Evolutionary conservation across 2,888 invertebrate genomes (phyloP).

Genomic region (Empis stercorea): DNA sequence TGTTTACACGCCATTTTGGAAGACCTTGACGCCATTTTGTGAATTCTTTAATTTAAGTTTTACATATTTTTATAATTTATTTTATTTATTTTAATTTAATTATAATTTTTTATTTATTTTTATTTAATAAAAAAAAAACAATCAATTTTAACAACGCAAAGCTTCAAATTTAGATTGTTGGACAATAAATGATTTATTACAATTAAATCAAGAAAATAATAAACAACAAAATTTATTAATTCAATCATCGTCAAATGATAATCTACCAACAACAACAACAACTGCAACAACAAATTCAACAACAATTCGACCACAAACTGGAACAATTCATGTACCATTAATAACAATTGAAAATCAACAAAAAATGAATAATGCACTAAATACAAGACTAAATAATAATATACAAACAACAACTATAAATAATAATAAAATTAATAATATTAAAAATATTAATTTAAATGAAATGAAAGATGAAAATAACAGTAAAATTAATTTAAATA

Average conservation of each 20-base stretch:
- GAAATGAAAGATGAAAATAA: conserved; percentile 2
- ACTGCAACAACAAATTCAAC: conserved; percentile 21
- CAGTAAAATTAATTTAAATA: conserved; percentile 12
- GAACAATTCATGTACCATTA: conserved; percentile 17
- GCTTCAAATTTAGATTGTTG: conserved; percentile 32
- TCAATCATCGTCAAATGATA: conserved; percentile 17
- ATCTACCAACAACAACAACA: conserved; percentile 17
- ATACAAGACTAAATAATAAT: conserved; percentile 19
- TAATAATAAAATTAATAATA: conserved; percentile 15
- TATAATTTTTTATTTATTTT: conserved; percentile 2
- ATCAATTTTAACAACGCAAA: conserved; percentile 8
- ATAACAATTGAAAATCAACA: conserved; percentile 30
- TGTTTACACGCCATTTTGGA: too few relatives aligned
- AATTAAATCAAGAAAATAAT: conserved; percentile 11
- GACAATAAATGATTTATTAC: conserved; percentile 23
- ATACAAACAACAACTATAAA: conserved; percentile 10
- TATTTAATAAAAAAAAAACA: conserved; percentile 1
- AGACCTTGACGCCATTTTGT: too few relatives aligned
- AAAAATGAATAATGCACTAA: conserved; percentile 17
- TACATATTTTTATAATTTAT: too few relatives aligned
- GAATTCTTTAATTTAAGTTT: too few relatives aligned
- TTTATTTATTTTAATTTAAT: neutral
- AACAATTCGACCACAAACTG: conserved; percentile 22
- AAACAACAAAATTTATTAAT: conserved; percentile 4
- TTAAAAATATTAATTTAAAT: conserved; percentile 15